Percentiles rank a stretch among this genome's conserved stretches.
These are phyloP conservation scores for Aplocera efformata DNA, from an alignment of 2,888 invertebrate genomes.

Conservation along the genomic window DNA sequence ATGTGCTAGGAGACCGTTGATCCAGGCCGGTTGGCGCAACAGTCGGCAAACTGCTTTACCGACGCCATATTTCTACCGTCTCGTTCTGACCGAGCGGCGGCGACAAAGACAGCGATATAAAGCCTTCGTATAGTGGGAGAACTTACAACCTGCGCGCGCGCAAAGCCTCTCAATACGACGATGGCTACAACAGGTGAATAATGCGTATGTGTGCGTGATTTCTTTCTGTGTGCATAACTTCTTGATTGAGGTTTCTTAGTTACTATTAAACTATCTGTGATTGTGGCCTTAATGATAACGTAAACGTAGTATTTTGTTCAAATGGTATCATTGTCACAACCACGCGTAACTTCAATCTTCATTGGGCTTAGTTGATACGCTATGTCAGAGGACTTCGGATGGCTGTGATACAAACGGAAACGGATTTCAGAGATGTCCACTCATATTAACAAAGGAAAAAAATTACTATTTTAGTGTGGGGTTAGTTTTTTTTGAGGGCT, in stretches of 20 bases:
- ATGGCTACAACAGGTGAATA: conserved; percentile 71
- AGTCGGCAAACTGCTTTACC: conserved; percentile 62
- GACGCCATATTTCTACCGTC: conserved; percentile 47
- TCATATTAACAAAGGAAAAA: too few relatives aligned
- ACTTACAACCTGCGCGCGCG: conserved; percentile 68
- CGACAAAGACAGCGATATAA: conserved; percentile 46
- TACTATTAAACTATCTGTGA: conserved; percentile 11
- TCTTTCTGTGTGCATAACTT: conserved; percentile 56
- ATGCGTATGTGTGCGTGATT: conserved; percentile 56
- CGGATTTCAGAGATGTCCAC: too few relatives aligned
- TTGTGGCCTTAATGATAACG: conserved; percentile 61
- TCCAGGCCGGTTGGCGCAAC: conserved; percentile 74
- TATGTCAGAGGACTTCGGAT: too few relatives aligned
- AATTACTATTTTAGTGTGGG: too few relatives aligned
- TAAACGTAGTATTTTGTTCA: conserved; percentile 67
- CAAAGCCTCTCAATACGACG: conserved; percentile 69
- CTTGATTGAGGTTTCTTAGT: conserved; percentile 44
- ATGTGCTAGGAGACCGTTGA: conserved; percentile 77
- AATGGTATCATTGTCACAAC: conserved; percentile 46
- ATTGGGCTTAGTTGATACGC: conserved; percentile 3
- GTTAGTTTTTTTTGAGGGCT: too few relatives aligned
- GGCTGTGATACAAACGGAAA: too few relatives aligned
- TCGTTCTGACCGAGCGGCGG: conserved; percentile 34
- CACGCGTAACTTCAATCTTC: conserved; percentile 4
- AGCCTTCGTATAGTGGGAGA: conserved; percentile 58